These are phyloP conservation scores for Cydia pomonella DNA, from an alignment of 1,140 invertebrate species.

Conservation along the genomic window DNA sequence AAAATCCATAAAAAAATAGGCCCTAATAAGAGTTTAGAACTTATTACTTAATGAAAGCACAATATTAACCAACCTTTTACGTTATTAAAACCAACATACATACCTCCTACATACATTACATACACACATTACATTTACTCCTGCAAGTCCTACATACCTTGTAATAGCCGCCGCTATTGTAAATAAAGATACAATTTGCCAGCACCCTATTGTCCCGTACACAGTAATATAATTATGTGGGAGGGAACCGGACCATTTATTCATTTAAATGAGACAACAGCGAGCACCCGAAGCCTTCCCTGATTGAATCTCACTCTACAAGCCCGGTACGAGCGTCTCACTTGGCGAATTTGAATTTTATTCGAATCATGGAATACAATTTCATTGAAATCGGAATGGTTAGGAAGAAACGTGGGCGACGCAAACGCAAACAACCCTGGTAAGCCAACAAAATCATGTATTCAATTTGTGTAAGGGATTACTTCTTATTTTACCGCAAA, in stretches of 20 bases:
- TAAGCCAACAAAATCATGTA: slow-evolving; percentile 62
- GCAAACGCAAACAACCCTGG: slow-evolving; percentile 55
- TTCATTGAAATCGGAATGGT: slow-evolving; percentile 62
- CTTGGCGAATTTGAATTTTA: slow-evolving; percentile 69
- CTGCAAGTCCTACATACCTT: too few species aligned
- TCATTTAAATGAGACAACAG: slow-evolving; percentile 62
- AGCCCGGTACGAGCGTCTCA: slow-evolving; percentile 46
- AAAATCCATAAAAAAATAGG: too few species aligned
- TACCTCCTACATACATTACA: too few species aligned
- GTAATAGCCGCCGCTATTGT: not conserved
- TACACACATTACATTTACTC: too few species aligned
- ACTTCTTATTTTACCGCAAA: slow-evolving; percentile 52
- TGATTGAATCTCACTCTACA: slow-evolving; percentile 68
- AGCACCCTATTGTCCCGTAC: slow-evolving; percentile 22
- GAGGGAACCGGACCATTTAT: slow-evolving; percentile 37
- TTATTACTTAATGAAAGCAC: too few species aligned
- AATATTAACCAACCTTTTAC: too few species aligned
- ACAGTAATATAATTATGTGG: slow-evolving; percentile 33
- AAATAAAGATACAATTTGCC: slow-evolving; percentile 15
- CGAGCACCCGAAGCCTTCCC: slow-evolving; percentile 55
- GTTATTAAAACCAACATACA: too few species aligned
- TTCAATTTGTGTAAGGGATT: slow-evolving; percentile 66
- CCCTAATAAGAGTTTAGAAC: too few species aligned
- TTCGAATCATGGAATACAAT: slow-evolving; percentile 60
- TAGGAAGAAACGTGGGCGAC: slow-evolving; percentile 55